Evolutionary conservation across 2,888 invertebrate species (phyloP), one percentile per base, ranked within the genome.

Genomic region (Ichneumoninae sp.): DNA sequence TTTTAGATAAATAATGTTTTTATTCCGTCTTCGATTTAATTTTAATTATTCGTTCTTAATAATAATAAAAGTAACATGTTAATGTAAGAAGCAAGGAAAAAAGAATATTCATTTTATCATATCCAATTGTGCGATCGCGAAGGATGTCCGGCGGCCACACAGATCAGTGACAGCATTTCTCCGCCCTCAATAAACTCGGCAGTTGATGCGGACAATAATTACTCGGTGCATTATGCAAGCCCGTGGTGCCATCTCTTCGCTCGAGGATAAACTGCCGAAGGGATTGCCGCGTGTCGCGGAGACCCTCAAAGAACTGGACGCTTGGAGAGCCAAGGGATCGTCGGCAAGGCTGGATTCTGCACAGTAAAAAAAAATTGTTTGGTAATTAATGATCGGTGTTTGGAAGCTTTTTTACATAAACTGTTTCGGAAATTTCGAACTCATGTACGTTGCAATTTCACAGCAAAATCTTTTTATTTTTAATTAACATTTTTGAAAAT

Each of bases 211-310:
- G 92, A 91, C 92, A 90, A 91, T 88, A 91, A 86, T 91, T 92
- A 88, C 85, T 80, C 92, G 76, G 86, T 82, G 78, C 83, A 88
- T 90, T 90, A 89, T 88, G 89, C 88, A 89, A 89, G 86, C 87
- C 73, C 84, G 85, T 91, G 89, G 91, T 88, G 91, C 90, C 91
- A 91, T 87, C 91, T 91, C 65, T 86, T 82, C 83, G 79, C 33
- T 36, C n/a, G 26, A 30, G 75, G 36, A 47, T 76, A 84, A 89
- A 91, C 89, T 83, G 80, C 74, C 44, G 71, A 68, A 33, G 19
- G 54, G 57, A 26, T 33, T 82, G 88, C 86, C 85, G 87, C 76
- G 85, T 79, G 30, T 65, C 65, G 65, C 52, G 63, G 65, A 76
- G 76, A 82, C 68, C 47, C 68, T 68, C 63, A 60, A 82, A 73